phyloP scores from a whole-genome alignment of 2,113 vertebrate species.

The Gallinago undulata region DNA sequence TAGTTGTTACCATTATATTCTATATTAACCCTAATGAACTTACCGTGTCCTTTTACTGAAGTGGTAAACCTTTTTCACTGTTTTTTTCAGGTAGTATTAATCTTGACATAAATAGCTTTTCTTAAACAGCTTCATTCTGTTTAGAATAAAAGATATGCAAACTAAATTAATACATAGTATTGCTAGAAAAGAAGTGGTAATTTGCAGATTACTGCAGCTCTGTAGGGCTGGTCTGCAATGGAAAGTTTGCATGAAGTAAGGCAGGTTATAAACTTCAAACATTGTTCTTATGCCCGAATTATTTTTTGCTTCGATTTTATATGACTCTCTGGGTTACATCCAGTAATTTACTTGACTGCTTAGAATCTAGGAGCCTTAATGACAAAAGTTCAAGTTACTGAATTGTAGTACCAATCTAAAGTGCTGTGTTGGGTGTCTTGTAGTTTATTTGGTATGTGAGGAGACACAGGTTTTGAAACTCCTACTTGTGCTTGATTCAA shows the following conservation, averaged over 20 bases:
- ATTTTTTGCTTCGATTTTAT: not conserved
- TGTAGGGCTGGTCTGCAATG: not conserved
- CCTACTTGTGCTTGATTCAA: not conserved
- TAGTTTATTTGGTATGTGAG: not conserved
- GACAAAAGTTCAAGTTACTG: not conserved
- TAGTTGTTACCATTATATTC: not conserved
- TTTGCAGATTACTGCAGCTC: not conserved
- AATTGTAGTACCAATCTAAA: not conserved
- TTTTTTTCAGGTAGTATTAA: not conserved
- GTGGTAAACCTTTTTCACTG: not conserved
- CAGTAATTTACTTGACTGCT: not conserved
- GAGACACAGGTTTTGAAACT: not conserved
- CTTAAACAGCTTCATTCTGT: not conserved
- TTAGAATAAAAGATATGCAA: not conserved
- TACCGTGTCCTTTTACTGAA: not conserved
- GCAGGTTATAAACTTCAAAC: not conserved
- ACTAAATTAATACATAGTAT: not conserved
- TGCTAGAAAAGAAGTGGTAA: not conserved
- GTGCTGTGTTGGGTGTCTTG: not conserved
- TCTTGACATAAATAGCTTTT: not conserved
- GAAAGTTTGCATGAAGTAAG: not conserved
- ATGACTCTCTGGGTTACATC: not conserved
- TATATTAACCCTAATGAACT: not conserved
- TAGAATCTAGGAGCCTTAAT: not conserved
- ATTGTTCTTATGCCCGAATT: not conserved